A percentile compares a stretch with the other conserved stretches of the same genome.
Evolutionary conservation across 2,888 invertebrate species (phyloP).

Genomic region (Catocala nupta): DNA sequence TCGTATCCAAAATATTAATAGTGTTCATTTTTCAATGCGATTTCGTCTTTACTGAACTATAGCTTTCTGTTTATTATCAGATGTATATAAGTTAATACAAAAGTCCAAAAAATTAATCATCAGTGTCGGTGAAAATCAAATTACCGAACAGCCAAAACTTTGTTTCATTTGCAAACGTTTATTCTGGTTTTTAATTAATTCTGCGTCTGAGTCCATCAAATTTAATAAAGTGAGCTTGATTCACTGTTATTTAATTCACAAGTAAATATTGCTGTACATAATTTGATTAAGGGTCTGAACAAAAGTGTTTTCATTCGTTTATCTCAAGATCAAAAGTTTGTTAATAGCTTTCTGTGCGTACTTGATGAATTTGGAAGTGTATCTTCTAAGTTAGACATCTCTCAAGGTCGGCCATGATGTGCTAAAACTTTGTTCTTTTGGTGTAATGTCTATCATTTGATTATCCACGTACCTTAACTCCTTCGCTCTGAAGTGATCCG

Average conservation of each 20-base stretch:
- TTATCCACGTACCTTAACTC: background rate
- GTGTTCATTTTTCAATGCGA: too few species aligned
- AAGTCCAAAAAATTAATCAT: background rate
- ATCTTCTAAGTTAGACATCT: slow-evolving; percentile 11
- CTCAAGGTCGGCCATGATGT: background rate
- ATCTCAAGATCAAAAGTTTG: slow-evolving; percentile 44
- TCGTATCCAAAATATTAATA: too few species aligned
- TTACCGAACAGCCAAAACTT: slow-evolving; percentile 18
- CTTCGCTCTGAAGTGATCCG: too few species aligned
- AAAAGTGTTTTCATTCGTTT: slow-evolving; percentile 49
- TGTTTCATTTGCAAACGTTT: slow-evolving; percentile 25
- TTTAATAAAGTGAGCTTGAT: slow-evolving; percentile 44
- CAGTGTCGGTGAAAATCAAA: slow-evolving; percentile 5
- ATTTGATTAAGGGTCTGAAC: slow-evolving; percentile 50
- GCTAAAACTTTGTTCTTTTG: background rate
- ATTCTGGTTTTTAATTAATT: slow-evolving; percentile 48
- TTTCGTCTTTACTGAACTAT: too few species aligned
- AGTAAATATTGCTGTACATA: slow-evolving; percentile 54
- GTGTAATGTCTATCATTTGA: background rate
- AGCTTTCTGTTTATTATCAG: too few species aligned
- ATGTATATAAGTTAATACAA: too few species aligned
- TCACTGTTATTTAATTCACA: slow-evolving; percentile 46
- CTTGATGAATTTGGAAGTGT: slow-evolving; percentile 17
- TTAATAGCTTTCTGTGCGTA: slow-evolving; percentile 30
- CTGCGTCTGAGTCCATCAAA: slow-evolving; percentile 31